A percentile compares a stretch with the other conserved stretches of the same genome.
Evolutionary conservation across 2,113 vertebrate species (phyloP).

Genomic region (Hucho hucho): DNA sequence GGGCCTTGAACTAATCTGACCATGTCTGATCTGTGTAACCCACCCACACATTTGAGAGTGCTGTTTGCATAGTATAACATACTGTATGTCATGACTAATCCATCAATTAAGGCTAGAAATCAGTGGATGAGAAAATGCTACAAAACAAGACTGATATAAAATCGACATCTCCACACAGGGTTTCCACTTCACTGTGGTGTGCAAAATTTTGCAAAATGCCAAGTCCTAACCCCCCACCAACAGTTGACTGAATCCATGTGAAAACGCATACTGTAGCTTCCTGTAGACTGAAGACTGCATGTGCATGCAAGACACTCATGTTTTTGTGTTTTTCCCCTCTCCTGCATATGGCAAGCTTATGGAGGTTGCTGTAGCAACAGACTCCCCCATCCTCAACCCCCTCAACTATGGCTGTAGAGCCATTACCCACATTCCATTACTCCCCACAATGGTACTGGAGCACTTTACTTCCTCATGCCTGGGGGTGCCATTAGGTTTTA

Average conservation of each 20-base stretch:
- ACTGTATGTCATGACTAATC: too few relatives aligned
- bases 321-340: not conserved
- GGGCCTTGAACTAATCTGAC: too few relatives aligned
- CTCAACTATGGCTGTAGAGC: slow-evolving; percentile 1
- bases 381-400: not conserved
- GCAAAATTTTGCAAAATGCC: not conserved
- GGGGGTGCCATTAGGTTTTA: slow-evolving; percentile 6
- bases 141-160: not conserved
- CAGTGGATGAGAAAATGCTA: not conserved
- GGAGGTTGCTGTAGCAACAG: slow-evolving; percentile 17
- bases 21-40: too few relatives aligned
- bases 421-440: slow-evolving; percentile 25
- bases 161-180: not conserved
- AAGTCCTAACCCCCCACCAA: not conserved
- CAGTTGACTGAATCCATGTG: slow-evolving; percentile 11
- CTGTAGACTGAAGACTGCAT: not conserved
- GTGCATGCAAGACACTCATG: not conserved
- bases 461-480: slow-evolving; percentile 4
- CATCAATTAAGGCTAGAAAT: not conserved
- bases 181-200: not conserved
- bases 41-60: too few relatives aligned
- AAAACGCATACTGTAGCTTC: not conserved
- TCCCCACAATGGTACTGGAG: not conserved
- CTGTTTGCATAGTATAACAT: too few relatives aligned
- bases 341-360: slow-evolving; percentile 8